Conservation (phyloP, 2,113 vertebrate species). For the Erinaceus europaeus region DNA sequence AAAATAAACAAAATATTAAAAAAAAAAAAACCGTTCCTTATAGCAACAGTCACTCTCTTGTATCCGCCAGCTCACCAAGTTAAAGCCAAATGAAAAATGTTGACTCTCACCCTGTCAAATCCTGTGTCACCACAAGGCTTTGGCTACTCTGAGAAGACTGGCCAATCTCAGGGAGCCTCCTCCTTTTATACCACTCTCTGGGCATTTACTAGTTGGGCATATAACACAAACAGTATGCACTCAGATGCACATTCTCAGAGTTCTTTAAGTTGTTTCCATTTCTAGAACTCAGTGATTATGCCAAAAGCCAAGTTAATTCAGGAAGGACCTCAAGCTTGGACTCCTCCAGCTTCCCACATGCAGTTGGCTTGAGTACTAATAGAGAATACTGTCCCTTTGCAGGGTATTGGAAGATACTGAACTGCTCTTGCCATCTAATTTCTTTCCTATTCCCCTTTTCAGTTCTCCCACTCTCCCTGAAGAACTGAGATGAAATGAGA, state of each 20-base stretch:
- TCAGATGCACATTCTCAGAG: neutral
- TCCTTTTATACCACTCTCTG: neutral
- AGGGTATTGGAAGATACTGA: neutral
- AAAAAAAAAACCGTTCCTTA: no score
- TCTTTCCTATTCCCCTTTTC: neutral
- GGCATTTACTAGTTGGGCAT: neutral
- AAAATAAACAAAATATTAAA: no score
- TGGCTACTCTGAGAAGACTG: neutral
- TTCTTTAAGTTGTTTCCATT: neutral
- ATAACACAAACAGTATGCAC: neutral
- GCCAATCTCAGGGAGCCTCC: neutral
- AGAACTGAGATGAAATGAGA: conserved; percentile 52
- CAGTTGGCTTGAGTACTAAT: neutral
- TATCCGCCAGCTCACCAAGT: conserved; percentile 21
- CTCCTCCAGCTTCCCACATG: neutral
- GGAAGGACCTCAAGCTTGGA: neutral
- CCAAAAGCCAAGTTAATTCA: neutral
- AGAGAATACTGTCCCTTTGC: neutral
- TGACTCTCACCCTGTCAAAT: neutral
- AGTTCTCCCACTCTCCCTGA: neutral
- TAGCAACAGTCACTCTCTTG: neutral
- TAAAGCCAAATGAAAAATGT: conserved; percentile 21
- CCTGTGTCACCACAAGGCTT: neutral
- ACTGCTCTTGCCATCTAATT: neutral
- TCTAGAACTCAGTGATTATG: neutral